Conservation (phyloP, 1,140 invertebrate genomes). For the Drosophila busckii region DNA sequence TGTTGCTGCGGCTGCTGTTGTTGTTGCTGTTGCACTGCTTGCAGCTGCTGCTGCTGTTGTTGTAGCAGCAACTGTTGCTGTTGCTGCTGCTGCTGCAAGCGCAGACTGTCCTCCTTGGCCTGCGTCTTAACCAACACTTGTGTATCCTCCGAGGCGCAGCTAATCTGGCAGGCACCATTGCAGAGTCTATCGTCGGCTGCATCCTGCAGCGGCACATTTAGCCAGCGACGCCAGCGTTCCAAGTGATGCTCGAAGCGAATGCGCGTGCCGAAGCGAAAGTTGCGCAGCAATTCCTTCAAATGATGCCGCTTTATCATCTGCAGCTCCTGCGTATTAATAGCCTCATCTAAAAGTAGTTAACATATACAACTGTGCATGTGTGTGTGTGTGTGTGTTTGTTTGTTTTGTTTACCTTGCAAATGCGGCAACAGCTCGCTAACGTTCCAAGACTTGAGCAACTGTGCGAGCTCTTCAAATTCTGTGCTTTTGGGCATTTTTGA, state of each 20-base stretch:
- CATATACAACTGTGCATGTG: neutral
- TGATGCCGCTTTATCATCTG: slow-evolving; percentile 66
- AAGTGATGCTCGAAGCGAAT: slow-evolving; percentile 63
- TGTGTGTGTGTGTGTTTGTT: neutral
- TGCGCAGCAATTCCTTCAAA: slow-evolving; percentile 44
- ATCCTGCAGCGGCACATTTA: slow-evolving; percentile 49
- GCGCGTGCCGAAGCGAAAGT: slow-evolving; percentile 55
- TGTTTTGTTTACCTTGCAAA: slow-evolving; percentile 56
- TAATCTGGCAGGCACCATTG: too few species aligned
- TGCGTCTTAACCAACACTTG: too few species aligned
- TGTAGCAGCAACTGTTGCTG: neutral
- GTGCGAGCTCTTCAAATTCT: slow-evolving; percentile 53
- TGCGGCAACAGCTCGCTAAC: slow-evolving; percentile 53
- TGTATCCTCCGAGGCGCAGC: too few species aligned
- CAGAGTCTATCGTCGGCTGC: neutral
- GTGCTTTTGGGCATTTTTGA: slow-evolving; percentile 15
- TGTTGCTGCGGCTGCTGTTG: slow-evolving; percentile 1
- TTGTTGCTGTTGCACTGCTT: slow-evolving; percentile 24
- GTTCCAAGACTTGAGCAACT: slow-evolving; percentile 57
- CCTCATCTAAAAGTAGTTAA: slow-evolving; percentile 41
- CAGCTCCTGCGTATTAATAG: slow-evolving; percentile 62
- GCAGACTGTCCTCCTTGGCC: neutral
- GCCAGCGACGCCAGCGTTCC: slow-evolving; percentile 64
- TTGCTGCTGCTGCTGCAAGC: neutral
- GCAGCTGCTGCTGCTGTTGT: neutral